Evolutionary conservation across 1,140 invertebrate genomes (phyloP), one percentile per base, ranked within the genome.

Genomic region (Drosophila burlai): DNA sequence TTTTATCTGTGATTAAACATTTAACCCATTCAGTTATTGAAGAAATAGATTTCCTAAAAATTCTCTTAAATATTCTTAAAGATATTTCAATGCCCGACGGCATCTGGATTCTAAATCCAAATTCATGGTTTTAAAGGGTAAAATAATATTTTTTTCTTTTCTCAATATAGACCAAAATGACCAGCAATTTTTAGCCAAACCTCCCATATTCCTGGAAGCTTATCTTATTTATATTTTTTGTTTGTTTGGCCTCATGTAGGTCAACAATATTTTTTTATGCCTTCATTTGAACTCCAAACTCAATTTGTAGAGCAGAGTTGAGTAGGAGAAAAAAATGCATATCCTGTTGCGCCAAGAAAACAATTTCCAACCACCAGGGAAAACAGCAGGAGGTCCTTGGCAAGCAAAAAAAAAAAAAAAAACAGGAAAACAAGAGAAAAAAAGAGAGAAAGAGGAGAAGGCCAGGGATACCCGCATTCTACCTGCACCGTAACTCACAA

Each of bases 281-380:
- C 83, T 86, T 87, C 71, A 86, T 86, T 83, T 76, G 76, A 80
- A 65, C 55, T 58, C 64, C 40, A 68, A 54, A 50, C 58, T 58
- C 59, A 76, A 76, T 80, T 80, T 75, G 76, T 67, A 54, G 43
- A 46, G 63, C 63, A 40, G 49, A 38, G 42, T 49, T 26, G 64
- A 38, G 52, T 58, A 29, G 58, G 26, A 24, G 24, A 57, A 61
- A 45, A 63, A 61, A 85, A 62, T 80, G 83, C 74, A 81, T 84
- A 90, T 90, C 85, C 84, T 89, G 84, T 89, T 89, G 84, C 84
- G 81, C 68, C 59, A 45, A 81, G 62, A 80, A 89, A 87, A 89
- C 68, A 81, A 77, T 89, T 87, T 87, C 59, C 82, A 89, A 89
- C 81, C 84, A 89, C 55, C 38, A 64, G 36, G 34, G 46, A 40